Base-by-base conservation (phyloP, 1,140 invertebrate species). In the Coelopa frigida region DNA sequence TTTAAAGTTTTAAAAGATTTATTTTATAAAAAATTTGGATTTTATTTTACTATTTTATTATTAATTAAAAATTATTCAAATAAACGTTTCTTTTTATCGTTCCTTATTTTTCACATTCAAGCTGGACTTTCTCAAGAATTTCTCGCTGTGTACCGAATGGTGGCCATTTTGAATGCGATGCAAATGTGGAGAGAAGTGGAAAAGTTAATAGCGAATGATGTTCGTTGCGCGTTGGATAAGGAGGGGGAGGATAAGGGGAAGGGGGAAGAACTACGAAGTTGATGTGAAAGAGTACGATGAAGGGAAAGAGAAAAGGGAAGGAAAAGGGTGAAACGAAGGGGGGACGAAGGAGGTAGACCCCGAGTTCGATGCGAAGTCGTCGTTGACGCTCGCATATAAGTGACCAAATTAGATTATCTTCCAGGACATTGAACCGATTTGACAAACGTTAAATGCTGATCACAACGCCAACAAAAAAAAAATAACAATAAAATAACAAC, bases 361-460 rank as follows among this genome's bases (percentile, higher is more conserved):
- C n/a, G n/a, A n/a, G n/a, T n/a, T n/a, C n/a, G n/a, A n/a, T n/a
- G n/a, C n/a, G n/a, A n/a, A n/a, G n/a, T n/a, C n/a, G n/a, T n/a
- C n/a, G n/a, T n/a, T n/a, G n/a, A n/a, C n/a, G n/a, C n/a, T n/a
- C 61, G 61, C 61, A 65, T 65, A 65, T 65, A 61, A 65, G 61
- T 65, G 61, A 65, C 61, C 61, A 65, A 65, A 65, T 65, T 65
- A 65, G 61, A 65, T 65, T 65, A 65, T 62, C 61, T 65, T 65
- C 61, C 61, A 53, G 49, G 55, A 65, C 61, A 65, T 65, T 65
- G 56, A 65, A 65, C 61, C 59, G 59, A 61, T 65, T 65, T 36
- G 53, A 51, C 53, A 61, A 58, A 60, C 59, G 59, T 62, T 62
- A 62, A 62, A 62, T 63, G 61, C 51, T 63, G 60, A 59, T 63